Conservation (phyloP, 2,888 invertebrate genomes). For the Euplexia lucipara region DNA sequence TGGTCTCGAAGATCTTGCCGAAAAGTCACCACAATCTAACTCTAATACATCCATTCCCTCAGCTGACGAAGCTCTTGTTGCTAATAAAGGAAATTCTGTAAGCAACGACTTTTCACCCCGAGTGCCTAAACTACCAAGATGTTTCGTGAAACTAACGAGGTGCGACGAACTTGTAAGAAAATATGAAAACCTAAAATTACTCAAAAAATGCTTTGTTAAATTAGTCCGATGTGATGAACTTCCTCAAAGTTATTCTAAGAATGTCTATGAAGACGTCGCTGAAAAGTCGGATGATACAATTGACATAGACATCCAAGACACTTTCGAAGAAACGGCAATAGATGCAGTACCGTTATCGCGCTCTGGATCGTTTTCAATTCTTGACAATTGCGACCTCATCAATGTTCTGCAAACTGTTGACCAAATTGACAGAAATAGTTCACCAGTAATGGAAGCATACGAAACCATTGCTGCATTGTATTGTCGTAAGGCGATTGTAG, state of each 20-base stretch:
- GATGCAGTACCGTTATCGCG: slow-evolving; percentile 44
- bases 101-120: slow-evolving; percentile 2
- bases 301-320: slow-evolving; percentile 19
- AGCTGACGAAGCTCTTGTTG: slow-evolving; percentile 13
- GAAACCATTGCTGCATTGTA: slow-evolving; percentile 65
- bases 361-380: slow-evolving; percentile 60
- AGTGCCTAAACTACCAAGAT: slow-evolving; percentile 47
- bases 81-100: not conserved
- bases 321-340: slow-evolving; percentile 19
- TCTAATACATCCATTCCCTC: slow-evolving; percentile 10
- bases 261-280: not conserved
- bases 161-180: slow-evolving; percentile 75
- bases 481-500: not conserved
- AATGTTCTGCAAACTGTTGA: slow-evolving; percentile 22
- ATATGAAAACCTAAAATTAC: slow-evolving; percentile 64
- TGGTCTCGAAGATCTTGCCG: slow-evolving; percentile 56
- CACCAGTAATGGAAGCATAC: slow-evolving; percentile 77
- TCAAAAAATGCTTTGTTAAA: slow-evolving; percentile 71
- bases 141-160: slow-evolving; percentile 72
- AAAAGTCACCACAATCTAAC: slow-evolving; percentile 22
- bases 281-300: slow-evolving; percentile 26
- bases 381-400: slow-evolving; percentile 44
- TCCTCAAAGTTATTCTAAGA: slow-evolving; percentile 6
- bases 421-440: slow-evolving; percentile 59
- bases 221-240: slow-evolving; percentile 74